Percentiles rank a stretch among this genome's conserved stretches.
Evolutionary conservation across 2,113 vertebrate genomes (phyloP).

Genomic region (Poecilia latipinna): DNA sequence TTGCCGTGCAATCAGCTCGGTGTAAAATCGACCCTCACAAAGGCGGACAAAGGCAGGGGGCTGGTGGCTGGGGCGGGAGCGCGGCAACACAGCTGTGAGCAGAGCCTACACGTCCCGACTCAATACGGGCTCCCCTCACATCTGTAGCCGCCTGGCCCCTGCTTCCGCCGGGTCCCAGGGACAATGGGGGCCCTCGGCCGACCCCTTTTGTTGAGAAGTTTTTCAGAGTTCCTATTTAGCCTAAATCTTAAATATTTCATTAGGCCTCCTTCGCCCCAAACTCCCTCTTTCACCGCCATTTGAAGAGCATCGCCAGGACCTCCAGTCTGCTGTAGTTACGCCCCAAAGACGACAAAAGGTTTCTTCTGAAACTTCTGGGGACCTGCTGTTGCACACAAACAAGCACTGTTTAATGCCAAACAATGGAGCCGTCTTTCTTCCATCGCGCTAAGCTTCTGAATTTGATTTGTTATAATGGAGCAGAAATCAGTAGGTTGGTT

Average conservation of each 20-base stretch:
- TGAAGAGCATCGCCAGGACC: conserved; percentile 63
- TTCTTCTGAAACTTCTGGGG: conserved; percentile 69
- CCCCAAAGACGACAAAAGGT: conserved; percentile 75
- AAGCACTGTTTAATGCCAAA: conserved; percentile 68
- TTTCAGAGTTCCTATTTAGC: conserved; percentile 82
- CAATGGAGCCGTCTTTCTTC: conserved; percentile 8
- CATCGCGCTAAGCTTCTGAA: background rate
- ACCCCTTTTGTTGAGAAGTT: conserved; percentile 82
- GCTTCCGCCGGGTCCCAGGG: conserved; percentile 76
- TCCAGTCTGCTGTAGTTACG: conserved; percentile 53
- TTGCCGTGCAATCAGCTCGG: conserved; percentile 84
- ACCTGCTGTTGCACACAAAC: conserved; percentile 69
- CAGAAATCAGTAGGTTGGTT: background rate
- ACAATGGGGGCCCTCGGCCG: conserved; percentile 81
- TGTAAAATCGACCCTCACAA: conserved; percentile 86
- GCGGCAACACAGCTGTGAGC: conserved; percentile 89
- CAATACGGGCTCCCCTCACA: conserved; percentile 88
- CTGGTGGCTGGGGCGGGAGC: conserved; percentile 86
- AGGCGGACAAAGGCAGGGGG: conserved; percentile 85
- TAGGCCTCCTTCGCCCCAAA: conserved; percentile 72
- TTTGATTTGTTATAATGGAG: background rate
- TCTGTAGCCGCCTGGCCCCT: conserved; percentile 81
- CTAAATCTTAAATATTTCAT: conserved; percentile 92
- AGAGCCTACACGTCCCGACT: conserved; percentile 83
- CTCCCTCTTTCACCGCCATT: conserved; percentile 62